Evolutionary conservation across 64 coral and sea anemone genomes (phyloP).

Genomic region (Stichodactyla helianthus): DNA sequence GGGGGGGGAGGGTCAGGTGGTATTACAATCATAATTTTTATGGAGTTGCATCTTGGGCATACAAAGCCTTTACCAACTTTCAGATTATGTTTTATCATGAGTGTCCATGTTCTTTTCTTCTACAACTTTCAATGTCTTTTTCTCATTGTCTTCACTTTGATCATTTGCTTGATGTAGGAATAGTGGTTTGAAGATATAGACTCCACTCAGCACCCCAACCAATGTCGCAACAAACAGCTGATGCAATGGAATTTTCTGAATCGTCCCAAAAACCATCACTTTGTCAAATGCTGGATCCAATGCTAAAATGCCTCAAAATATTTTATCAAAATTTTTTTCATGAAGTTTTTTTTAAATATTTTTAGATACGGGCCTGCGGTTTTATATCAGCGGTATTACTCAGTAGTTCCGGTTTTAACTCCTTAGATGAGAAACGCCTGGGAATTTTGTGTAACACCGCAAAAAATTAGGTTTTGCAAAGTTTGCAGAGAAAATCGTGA

Average conservation of each 20-base stretch:
- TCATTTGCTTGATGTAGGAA: slow-evolving; percentile 13
- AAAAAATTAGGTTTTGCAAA: not conserved
- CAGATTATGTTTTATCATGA: not conserved
- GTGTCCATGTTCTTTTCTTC: not conserved
- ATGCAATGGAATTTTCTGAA: slow-evolving; percentile 53
- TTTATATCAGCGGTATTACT: not conserved
- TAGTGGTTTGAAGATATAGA: slow-evolving; percentile 76
- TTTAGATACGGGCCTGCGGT: not conserved
- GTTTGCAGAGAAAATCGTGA: not conserved
- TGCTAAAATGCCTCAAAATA: not conserved
- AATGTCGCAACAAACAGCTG: slow-evolving; percentile 66
- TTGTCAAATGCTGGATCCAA: too few relatives aligned
- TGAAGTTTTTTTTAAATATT: not conserved
- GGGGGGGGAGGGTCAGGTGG: too few relatives aligned
- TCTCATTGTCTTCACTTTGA: not conserved
- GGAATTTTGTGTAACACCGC: not conserved
- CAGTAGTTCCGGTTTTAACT: not conserved
- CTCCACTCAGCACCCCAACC: slow-evolving; percentile 66
- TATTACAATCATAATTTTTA: too few relatives aligned
- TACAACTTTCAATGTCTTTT: not conserved
- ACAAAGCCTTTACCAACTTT: not conserved
- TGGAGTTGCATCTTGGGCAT: too few relatives aligned
- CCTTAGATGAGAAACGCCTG: not conserved
- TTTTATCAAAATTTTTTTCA: not conserved
- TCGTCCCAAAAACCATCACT: slow-evolving; percentile 1